Evolutionary conservation across 2,888 invertebrate species (phyloP).

Genomic region (Folsomia manolachei): DNA sequence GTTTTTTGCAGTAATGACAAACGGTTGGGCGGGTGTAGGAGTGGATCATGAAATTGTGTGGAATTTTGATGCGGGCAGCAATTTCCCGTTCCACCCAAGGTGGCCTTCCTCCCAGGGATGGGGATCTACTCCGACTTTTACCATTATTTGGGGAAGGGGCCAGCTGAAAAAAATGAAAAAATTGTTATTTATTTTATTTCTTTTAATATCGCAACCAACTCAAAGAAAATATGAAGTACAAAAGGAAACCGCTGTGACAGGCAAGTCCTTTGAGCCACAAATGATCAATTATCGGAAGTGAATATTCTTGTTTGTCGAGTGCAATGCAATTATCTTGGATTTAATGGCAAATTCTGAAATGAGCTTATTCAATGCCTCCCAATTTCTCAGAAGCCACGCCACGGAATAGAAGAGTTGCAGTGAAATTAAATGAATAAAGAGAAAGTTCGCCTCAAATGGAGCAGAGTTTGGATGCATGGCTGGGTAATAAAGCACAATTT

Average conservation of each 20-base stretch:
- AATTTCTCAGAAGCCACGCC: no score
- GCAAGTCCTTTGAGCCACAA: no score
- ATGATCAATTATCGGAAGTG: no score
- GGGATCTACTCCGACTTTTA: slow-evolving; percentile 63
- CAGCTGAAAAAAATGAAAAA: slow-evolving; percentile 35
- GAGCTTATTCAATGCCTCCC: no score
- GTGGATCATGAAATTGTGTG: slow-evolving; percentile 95
- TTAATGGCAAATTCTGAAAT: not conserved
- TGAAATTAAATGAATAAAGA: not conserved
- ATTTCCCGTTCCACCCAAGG: slow-evolving; percentile 70
- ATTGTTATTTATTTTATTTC: no score
- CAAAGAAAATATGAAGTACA: no score
- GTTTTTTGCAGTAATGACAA: slow-evolving; percentile 92
- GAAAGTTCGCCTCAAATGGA: not conserved
- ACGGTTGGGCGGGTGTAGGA: slow-evolving; percentile 95
- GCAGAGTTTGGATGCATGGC: not conserved
- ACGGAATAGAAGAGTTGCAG: not conserved
- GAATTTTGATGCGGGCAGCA: slow-evolving; percentile 59
- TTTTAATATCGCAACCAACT: no score
- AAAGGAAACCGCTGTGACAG: no score
- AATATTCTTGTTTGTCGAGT: no score
- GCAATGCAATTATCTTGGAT: not conserved
- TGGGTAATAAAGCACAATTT: not conserved
- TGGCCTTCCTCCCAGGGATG: slow-evolving; percentile 65
- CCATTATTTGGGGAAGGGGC: slow-evolving; percentile 42